Base-by-base conservation (phyloP, 2,797 vertebrate genomes). In the Pteropus rufus region DNA sequence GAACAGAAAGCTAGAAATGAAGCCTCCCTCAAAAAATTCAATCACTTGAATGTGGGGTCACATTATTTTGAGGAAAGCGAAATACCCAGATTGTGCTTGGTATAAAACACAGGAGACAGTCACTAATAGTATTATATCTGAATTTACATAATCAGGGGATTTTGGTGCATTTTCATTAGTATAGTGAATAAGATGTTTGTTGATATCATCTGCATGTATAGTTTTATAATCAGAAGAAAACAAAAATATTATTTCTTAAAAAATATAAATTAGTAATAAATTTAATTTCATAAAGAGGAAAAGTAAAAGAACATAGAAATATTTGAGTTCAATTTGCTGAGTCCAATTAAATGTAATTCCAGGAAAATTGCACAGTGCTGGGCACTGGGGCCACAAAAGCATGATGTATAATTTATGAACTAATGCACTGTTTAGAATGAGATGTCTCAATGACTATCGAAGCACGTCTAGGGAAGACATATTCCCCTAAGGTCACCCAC, bases 301-400 rank as follows among this genome's bases (percentile, higher is more conserved):
- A 81, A 76, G 67, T 92, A 85, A 85, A 94, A 82, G 29, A n/a
- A 65, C n/a, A 88, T 46, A 87, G 69, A 86, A 91, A 86, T 76
- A 9, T 5, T n/a, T 85, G 73, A 64, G 54, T 72, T 91, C 77
- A 91, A 70, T 70, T 87, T 87, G 70, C 67, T 72, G 36, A 77
- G 44, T 56, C 54, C 44, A 75, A 39, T 89, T 89, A 85, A 75
- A 87, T 87, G 34, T 10, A 70, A 23, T 77, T 82, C 3, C n/a
- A 73, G 72, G 41, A 91, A 93, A 93, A 91, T 0, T 54, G 23
- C 19, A 60, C 29, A 72, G n/a, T 67, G 36, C 36, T 44, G 62
- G 60, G 31, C 26, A 58, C 34, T 62, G n/a, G 39, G 60, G 39
- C 23, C 81, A 80, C 34, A 92, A 54, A 65, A 64, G 26, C 29